phyloP scores from a whole-genome alignment of 2,888 invertebrate genomes.

The Zeuzera pyrina region DNA sequence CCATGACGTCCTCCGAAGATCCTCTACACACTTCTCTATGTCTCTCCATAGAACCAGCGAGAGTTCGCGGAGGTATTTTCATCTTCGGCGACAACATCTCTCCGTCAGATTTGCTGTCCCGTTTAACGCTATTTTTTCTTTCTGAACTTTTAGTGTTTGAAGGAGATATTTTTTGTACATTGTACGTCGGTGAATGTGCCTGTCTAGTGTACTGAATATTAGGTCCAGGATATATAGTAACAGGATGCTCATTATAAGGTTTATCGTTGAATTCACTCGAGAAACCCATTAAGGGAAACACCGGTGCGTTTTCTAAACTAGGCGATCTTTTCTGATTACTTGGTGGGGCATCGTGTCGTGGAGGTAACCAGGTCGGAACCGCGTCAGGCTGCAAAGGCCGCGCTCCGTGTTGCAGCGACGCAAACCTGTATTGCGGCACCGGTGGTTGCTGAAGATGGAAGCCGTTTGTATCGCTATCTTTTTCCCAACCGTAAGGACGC shows the following conservation, averaged over 20 bases:
- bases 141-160: constrained; percentile 51
- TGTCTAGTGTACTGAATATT: constrained; percentile 52
- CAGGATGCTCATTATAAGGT: constrained; percentile 76
- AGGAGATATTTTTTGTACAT: constrained; percentile 49
- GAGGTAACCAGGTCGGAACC: constrained; percentile 57
- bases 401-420: constrained; percentile 78
- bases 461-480: constrained; percentile 49
- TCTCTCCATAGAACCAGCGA: constrained; percentile 81
- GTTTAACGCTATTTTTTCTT: constrained; percentile 42
- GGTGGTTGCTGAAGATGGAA: constrained; percentile 71
- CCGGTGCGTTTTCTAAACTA: constrained; percentile 54
- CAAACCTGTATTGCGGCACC: constrained; percentile 76
- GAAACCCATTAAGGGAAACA: constrained; percentile 67
- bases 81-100: constrained; percentile 57
- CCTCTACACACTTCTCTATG: constrained; percentile 86
- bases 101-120: constrained; percentile 54
- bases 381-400: constrained; percentile 46
- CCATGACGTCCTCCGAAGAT: constrained; percentile 62
- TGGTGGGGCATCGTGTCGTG: constrained; percentile 33
- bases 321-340: constrained; percentile 49
- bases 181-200: constrained; percentile 57
- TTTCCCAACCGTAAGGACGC: constrained; percentile 83
- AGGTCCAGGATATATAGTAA: constrained; percentile 77
- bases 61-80: constrained; percentile 79
- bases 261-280: constrained; percentile 64